Percentiles rank a stretch among this genome's conserved stretches.
These are phyloP conservation scores for Ptychoptera contaminata DNA, from an alignment of 2,888 invertebrate genomes.

Conservation along the genomic window DNA sequence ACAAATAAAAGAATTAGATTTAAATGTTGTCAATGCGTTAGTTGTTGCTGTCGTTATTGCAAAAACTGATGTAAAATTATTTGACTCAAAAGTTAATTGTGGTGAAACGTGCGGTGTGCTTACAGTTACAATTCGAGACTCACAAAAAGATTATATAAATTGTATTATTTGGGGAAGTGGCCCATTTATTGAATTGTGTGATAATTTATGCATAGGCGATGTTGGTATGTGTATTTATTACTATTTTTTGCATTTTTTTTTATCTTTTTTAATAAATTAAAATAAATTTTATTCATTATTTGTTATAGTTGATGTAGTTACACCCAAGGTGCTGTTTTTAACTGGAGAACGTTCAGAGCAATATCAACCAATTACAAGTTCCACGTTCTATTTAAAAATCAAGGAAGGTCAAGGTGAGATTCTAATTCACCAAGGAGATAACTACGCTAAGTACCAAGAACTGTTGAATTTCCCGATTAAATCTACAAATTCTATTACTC, in stretches of 20 bases:
- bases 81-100: background rate
- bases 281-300: no score
- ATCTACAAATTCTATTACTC: conserved; percentile 21
- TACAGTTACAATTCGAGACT: conserved; percentile 61
- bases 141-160: conserved; percentile 53
- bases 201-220: conserved; percentile 51
- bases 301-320: conserved; percentile 46
- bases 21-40: no score
- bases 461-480: conserved; percentile 51
- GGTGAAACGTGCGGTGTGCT: conserved; percentile 49
- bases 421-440: conserved; percentile 38
- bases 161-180: conserved; percentile 59
- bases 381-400: conserved; percentile 45
- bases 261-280: no score
- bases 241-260: conserved; percentile 8
- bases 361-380: conserved; percentile 48
- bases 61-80: no score
- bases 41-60: no score
- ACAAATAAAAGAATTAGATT: no score
- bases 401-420: conserved; percentile 51
- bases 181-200: conserved; percentile 42
- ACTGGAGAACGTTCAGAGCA: conserved; percentile 37
- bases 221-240: conserved; percentile 35
- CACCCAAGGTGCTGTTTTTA: conserved; percentile 35
- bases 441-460: conserved; percentile 32